These are phyloP conservation scores for Tiliqua scincoides DNA, from an alignment of 2,113 vertebrate species.

Conservation along the genomic window DNA sequence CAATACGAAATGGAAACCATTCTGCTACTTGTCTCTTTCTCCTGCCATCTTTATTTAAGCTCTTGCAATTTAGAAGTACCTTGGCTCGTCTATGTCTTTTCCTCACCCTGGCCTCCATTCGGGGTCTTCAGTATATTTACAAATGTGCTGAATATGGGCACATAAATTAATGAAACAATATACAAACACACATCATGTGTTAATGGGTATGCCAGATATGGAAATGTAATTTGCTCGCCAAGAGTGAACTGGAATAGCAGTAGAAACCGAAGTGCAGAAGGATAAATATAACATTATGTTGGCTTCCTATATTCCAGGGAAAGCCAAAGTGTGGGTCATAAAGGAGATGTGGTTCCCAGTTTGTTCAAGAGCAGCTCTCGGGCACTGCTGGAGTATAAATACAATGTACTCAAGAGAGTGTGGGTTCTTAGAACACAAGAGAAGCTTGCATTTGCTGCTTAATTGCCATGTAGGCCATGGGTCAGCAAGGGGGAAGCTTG, in stretches of 20 bases:
- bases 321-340: background rate
- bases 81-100: background rate
- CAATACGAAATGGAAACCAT: background rate
- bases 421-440: background rate
- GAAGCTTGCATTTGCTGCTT: background rate
- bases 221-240: background rate
- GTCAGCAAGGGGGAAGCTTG: background rate
- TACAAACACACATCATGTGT: background rate
- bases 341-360: background rate
- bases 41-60: background rate
- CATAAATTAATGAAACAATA: background rate
- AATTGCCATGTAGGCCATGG: background rate
- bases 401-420: background rate
- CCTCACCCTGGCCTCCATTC: background rate
- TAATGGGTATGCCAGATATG: slow-evolving; percentile 14
- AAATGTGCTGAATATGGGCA: background rate
- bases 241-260: background rate
- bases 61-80: background rate
- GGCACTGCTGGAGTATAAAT: background rate
- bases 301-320: background rate
- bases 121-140: background rate
- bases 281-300: background rate
- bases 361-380: background rate
- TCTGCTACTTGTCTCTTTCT: background rate
- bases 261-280: background rate